Evolutionary conservation across 2,113 vertebrate genomes (phyloP).

Genomic region (Prolemur simus): DNA sequence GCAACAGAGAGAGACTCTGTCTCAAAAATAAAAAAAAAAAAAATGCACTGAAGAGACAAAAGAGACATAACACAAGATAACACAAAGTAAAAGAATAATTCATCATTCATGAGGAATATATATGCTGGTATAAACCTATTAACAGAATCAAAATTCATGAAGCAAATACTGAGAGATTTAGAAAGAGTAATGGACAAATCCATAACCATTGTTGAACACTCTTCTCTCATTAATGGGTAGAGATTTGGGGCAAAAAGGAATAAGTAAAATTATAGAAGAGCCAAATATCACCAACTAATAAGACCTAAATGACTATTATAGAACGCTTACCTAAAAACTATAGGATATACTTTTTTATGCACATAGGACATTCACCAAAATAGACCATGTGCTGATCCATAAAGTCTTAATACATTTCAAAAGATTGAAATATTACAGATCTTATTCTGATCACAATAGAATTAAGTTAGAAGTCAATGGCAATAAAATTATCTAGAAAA

Average conservation of each 20-base stretch:
- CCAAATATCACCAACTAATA: not conserved
- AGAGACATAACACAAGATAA: not conserved
- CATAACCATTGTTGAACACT: not conserved
- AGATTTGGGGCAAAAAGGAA: not conserved
- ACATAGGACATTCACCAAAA: not conserved
- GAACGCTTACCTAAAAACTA: not conserved
- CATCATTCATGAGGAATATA: not conserved
- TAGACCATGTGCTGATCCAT: not conserved
- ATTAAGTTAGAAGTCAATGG: not conserved
- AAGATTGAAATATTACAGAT: not conserved
- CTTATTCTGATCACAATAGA: not conserved
- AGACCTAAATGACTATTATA: not conserved
- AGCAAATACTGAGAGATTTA: not conserved
- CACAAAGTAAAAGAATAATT: not conserved
- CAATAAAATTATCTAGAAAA: slow-evolving; percentile 8
- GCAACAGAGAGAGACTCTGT: no score
- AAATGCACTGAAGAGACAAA: not conserved
- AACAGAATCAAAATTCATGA: not conserved
- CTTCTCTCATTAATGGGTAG: not conserved
- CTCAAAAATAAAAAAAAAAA: not conserved
- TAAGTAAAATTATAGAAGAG: not conserved
- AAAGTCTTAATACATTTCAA: not conserved
- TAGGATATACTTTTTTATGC: not conserved
- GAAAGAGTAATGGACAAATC: not conserved
- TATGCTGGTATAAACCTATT: not conserved